Evolutionary conservation across 2,797 vertebrate genomes (phyloP).

Genomic region (Pangasius sanitwongsei): DNA sequence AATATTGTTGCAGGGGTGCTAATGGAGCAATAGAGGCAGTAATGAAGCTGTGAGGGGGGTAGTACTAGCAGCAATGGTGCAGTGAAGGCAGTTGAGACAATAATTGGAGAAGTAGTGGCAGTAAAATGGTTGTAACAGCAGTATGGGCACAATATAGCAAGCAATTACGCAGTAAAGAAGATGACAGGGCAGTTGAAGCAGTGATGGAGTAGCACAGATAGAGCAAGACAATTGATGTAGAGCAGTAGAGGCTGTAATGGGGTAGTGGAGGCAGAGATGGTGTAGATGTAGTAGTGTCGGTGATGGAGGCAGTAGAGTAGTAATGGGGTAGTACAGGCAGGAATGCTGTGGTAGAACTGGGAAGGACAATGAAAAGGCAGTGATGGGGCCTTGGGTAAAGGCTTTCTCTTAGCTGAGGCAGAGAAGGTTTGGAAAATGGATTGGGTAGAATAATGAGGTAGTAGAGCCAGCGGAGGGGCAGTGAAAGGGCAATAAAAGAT

Average conservation of each 20-base stretch:
- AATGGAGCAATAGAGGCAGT: neutral
- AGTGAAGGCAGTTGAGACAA: neutral
- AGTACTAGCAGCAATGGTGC: neutral
- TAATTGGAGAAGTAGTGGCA: neutral
- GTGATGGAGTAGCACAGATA: neutral
- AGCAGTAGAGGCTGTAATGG: neutral
- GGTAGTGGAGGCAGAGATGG: neutral
- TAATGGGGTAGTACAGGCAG: neutral
- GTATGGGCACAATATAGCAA: neutral
- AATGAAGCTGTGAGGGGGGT: neutral
- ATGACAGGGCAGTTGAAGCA: neutral
- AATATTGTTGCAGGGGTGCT: neutral
- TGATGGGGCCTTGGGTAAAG: neutral
- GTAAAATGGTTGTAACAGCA: neutral
- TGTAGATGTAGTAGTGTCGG: neutral
- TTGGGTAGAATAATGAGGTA: neutral
- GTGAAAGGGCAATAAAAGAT: neutral
- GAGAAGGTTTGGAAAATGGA: neutral
- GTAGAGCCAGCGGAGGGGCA: neutral
- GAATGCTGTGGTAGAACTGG: neutral
- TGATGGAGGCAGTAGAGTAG: neutral
- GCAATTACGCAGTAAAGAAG: neutral
- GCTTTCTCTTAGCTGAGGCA: neutral
- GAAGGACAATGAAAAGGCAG: neutral
- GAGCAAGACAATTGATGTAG: neutral